phyloP scores from a whole-genome alignment of 2,888 invertebrate species.

The Petrolisthes cinctipes region DNA sequence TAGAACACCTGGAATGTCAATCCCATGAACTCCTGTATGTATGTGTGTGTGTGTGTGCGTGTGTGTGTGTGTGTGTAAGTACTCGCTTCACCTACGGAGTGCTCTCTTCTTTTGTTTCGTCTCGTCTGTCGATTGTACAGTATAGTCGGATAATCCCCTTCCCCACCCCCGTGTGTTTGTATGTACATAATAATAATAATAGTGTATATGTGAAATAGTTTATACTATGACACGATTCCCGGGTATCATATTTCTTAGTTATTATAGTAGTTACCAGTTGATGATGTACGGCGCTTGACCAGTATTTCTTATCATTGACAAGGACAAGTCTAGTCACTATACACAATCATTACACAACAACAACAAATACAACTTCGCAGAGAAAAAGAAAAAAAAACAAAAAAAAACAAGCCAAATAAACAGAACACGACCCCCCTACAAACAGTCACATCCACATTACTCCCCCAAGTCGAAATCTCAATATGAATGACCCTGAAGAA shows the following conservation, averaged over 20 bases:
- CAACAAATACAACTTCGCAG: not conserved
- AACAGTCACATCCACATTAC: no score
- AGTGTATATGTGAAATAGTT: not conserved
- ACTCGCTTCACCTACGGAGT: no score
- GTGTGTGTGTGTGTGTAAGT: no score
- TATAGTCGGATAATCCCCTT: no score
- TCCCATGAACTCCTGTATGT: no score
- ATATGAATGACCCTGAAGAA: not conserved
- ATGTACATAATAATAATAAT: not conserved
- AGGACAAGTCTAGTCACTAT: slow-evolving; percentile 51
- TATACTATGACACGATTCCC: slow-evolving; percentile 24
- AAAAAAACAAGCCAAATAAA: not conserved
- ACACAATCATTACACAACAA: slow-evolving; percentile 9
- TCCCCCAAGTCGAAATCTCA: not conserved
- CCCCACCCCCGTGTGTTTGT: not conserved
- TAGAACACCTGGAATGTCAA: no score
- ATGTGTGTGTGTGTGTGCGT: not conserved
- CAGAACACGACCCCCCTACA: not conserved
- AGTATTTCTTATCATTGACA: slow-evolving; percentile 43
- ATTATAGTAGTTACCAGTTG: slow-evolving; percentile 53
- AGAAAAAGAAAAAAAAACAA: slow-evolving; percentile 9
- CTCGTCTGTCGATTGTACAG: no score
- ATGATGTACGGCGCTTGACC: slow-evolving; percentile 45
- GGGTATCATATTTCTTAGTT: slow-evolving; percentile 39
- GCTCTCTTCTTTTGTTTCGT: no score